These are phyloP conservation scores for Orientallactaga sibirica DNA, from an alignment of 2,797 vertebrate species.

Conservation along the genomic window DNA sequence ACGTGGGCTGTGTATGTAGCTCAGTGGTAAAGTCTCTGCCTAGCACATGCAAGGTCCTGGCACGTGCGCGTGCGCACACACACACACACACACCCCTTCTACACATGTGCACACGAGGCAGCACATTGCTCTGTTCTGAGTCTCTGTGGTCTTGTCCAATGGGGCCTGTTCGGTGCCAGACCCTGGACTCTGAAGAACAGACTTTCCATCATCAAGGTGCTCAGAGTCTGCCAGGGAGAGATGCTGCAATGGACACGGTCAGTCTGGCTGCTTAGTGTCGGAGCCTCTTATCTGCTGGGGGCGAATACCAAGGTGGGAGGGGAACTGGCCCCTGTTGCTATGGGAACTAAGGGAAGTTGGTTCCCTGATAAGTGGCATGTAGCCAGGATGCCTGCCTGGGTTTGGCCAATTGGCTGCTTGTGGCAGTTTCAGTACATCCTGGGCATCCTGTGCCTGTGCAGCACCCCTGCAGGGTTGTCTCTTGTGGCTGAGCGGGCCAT, in stretches of 20 bases:
- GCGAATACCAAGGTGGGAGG: not conserved
- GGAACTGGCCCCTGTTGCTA: not conserved
- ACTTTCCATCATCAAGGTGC: not conserved
- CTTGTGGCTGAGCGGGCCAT: not conserved
- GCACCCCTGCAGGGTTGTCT: not conserved
- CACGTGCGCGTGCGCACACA: too few relatives aligned
- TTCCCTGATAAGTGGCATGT: not conserved
- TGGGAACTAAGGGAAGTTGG: not conserved
- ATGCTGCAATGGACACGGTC: not conserved
- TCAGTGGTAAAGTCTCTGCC: not conserved
- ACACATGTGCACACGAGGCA: fast-evolving
- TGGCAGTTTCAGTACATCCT: not conserved
- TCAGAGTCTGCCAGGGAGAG: not conserved
- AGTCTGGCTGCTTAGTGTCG: not conserved
- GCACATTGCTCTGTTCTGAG: not conserved
- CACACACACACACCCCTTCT: too few relatives aligned
- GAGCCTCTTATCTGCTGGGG: not conserved
- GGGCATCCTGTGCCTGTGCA: fast-evolving
- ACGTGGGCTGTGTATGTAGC: not conserved
- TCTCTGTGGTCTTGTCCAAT: not conserved
- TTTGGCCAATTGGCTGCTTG: fast-evolving
- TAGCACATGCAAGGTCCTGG: not conserved
- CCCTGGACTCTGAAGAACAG: not conserved
- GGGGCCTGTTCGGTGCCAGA: not conserved
- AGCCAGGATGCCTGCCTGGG: not conserved